Base-by-base conservation (phyloP, 2,888 invertebrate genomes). In the Amaurobius ferox region DNA sequence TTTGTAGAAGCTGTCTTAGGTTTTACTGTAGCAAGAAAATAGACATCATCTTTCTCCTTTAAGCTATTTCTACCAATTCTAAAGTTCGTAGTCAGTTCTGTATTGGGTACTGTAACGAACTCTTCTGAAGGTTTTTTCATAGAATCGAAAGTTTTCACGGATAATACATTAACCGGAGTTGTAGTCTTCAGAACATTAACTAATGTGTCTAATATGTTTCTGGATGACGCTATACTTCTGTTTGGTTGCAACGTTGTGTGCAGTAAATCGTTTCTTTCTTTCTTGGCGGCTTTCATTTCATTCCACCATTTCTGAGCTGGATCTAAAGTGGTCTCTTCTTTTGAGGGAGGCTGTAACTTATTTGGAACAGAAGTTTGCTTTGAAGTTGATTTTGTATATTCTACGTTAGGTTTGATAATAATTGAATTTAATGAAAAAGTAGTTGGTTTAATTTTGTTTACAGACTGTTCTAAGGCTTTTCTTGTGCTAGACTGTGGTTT, bases 61-160 rank as follows among this genome's bases (percentile, higher is more conserved):
- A 55, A 23, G 1, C 23, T 7, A 7, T 3, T 23, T 55, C 23
- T 55, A 23, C 29, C 19, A 23, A 9, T 23, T 26, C 35, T 67
- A 39, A 23, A 19, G 13, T 26, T 7, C 9, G 39, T 13, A 11
- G 35, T 39, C 11, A 67, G 5, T 39, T 67, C 67, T 7, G 23
- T 39, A 23, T 19, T 19, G 5, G 19, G 32, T 7, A 32, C 30
- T 39, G 19, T 19, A 13, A 32, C 23, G 3, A 3, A 39, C 23
- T 35, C 26, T 23, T 35, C 13, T 7, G 30, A 16, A 1, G 76
- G 23, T 0, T 29, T 70, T 30, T 81, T 81, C 13, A 68, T 11
- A 11, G 74, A 76, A 16, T 81, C 81, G 23, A 70, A 81, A 7
- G 74, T 74, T 11, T 74, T 66, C 9, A 62, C 73, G 39, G 67